phyloP scores from a whole-genome alignment of 2,113 vertebrate genomes.

The Camelus bactrianus region DNA sequence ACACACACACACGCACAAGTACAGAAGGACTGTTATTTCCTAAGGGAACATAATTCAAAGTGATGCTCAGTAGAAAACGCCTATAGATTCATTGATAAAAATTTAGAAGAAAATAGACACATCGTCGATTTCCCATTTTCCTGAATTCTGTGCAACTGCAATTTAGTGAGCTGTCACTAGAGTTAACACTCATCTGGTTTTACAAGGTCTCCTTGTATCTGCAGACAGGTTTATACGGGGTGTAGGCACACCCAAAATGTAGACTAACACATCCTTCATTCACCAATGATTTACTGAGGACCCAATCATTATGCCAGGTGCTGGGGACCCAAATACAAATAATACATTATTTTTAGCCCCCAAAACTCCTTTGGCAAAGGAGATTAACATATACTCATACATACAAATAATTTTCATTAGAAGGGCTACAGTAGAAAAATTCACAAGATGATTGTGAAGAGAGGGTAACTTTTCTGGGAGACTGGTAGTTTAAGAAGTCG shows the following conservation, averaged over 20 bases:
- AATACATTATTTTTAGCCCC: neutral
- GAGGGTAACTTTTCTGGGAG: neutral
- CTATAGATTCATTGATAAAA: neutral
- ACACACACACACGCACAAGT: slow-evolving; percentile 58
- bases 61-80: neutral
- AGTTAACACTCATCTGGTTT: neutral
- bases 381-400: neutral
- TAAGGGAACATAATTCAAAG: slow-evolving; percentile 60
- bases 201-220: neutral
- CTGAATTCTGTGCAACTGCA: neutral
- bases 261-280: neutral
- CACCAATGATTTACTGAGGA: neutral
- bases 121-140: neutral
- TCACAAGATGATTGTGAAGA: neutral
- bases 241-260: rapidly evolving
- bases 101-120: neutral
- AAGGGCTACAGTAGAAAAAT: neutral
- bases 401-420: neutral
- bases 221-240: neutral
- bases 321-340: neutral
- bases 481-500: neutral
- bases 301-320: neutral
- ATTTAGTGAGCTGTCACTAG: neutral
- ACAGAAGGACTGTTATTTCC: slow-evolving; percentile 32
- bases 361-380: neutral